Percentiles rank a stretch among this genome's conserved stretches.
These are phyloP conservation scores for Cabera pusaria DNA, from an alignment of 2,888 invertebrate species.

Conservation along the genomic window DNA sequence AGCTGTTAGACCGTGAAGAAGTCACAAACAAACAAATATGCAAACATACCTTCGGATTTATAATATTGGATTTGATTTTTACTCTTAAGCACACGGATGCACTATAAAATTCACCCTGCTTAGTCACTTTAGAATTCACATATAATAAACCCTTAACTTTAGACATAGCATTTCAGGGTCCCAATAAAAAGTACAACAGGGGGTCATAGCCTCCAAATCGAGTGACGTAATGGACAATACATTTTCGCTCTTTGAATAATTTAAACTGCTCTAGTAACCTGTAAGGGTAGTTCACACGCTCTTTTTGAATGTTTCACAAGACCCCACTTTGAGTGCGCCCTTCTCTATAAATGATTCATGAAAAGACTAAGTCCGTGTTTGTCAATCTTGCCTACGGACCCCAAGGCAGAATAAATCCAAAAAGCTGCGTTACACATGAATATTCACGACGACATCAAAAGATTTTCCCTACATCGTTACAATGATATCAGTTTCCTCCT, in stretches of 20 bases:
- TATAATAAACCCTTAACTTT: background rate
- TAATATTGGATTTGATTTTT: no score
- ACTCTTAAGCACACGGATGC: no score
- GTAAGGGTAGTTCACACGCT: conserved; percentile 33
- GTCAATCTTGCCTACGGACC: conserved; percentile 11
- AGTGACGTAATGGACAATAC: conserved; percentile 34
- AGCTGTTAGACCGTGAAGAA: no score
- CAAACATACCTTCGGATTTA: no score
- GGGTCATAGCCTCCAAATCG: conserved; percentile 16
- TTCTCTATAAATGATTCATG: conserved; percentile 58
- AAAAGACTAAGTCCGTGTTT: conserved; percentile 31
- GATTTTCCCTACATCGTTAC: no score
- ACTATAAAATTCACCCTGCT: no score
- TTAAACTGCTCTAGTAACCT: conserved; percentile 30
- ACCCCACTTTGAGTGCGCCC: conserved; percentile 42
- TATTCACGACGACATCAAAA: conserved; percentile 1
- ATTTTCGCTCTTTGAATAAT: conserved; percentile 38
- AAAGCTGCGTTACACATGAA: background rate
- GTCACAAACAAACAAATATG: no score
- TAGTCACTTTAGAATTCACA: no score
- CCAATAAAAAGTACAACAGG: conserved; percentile 7
- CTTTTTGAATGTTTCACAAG: conserved; percentile 49
- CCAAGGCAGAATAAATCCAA: background rate
- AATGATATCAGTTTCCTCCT: no score
- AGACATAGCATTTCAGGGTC: no score